Percentiles rank a stretch among this genome's conserved stretches.
These are phyloP conservation scores for Garrulus glandarius DNA, from an alignment of 2,797 vertebrate genomes.

Conservation along the genomic window DNA sequence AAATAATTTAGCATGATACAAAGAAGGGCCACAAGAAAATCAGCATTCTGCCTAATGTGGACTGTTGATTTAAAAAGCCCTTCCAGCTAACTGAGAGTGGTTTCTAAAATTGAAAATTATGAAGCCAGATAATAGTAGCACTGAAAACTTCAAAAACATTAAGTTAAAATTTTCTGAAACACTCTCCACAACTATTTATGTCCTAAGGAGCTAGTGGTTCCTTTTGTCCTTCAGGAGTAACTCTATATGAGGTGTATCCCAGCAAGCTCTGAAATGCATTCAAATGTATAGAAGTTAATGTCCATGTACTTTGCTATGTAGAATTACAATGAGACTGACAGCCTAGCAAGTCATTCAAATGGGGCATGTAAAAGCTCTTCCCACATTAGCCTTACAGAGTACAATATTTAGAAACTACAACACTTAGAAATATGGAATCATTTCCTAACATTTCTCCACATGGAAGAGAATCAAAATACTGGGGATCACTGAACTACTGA, in stretches of 20 bases:
- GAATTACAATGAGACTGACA: neutral
- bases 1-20: neutral
- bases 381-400: neutral
- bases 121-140: neutral
- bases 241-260: neutral
- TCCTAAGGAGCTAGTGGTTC: neutral
- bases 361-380: neutral
- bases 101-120: neutral
- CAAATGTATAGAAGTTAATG: neutral
- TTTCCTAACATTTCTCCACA: neutral
- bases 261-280: neutral
- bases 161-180: neutral
- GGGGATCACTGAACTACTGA: neutral
- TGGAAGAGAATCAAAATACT: neutral
- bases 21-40: neutral
- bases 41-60: neutral
- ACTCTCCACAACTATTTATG: neutral
- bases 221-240: neutral
- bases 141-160: neutral
- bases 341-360: neutral
- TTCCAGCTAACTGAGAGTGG: neutral
- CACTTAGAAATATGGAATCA: neutral
- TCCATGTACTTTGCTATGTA: neutral
- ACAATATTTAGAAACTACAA: neutral
- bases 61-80: neutral